Percentiles rank a stretch among this genome's conserved stretches.
These are phyloP conservation scores for Condylura cristata DNA, from an alignment of 2,113 vertebrate species.

Conservation along the genomic window DNA sequence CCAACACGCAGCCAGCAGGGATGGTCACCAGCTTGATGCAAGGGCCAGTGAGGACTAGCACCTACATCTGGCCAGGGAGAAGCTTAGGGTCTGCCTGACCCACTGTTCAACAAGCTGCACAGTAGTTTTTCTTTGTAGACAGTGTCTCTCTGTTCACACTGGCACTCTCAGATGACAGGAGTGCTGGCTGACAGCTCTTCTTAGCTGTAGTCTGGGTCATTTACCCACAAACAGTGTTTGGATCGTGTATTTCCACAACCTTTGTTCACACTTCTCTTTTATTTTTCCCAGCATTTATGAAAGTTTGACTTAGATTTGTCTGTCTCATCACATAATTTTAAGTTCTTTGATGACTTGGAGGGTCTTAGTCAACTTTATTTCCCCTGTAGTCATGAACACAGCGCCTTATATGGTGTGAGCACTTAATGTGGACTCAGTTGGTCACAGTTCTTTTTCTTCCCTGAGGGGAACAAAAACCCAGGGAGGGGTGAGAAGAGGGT, in stretches of 20 bases:
- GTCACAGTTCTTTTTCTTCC: not conserved
- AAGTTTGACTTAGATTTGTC: not conserved
- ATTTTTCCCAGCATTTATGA: not conserved
- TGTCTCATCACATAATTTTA: not conserved
- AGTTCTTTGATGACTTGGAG: not conserved
- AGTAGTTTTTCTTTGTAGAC: not conserved
- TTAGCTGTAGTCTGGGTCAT: not conserved
- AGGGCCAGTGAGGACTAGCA: not conserved
- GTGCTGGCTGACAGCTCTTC: not conserved
- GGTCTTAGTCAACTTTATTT: not conserved
- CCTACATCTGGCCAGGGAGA: not conserved
- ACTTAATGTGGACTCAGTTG: not conserved
- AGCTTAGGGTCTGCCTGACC: not conserved
- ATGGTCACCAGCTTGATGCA: rapidly evolving
- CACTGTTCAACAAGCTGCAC: not conserved
- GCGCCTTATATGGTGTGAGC: not conserved
- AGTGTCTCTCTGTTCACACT: not conserved
- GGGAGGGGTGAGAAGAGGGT: not conserved
- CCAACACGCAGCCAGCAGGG: too few relatives aligned
- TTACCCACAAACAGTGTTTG: not conserved
- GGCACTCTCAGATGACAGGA: not conserved
- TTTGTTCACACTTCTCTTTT: not conserved
- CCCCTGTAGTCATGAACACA: not conserved
- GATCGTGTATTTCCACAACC: not conserved
- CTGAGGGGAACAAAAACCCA: not conserved